Conservation (phyloP, 2,888 invertebrate species). For the Rosalia funebris region DNA sequence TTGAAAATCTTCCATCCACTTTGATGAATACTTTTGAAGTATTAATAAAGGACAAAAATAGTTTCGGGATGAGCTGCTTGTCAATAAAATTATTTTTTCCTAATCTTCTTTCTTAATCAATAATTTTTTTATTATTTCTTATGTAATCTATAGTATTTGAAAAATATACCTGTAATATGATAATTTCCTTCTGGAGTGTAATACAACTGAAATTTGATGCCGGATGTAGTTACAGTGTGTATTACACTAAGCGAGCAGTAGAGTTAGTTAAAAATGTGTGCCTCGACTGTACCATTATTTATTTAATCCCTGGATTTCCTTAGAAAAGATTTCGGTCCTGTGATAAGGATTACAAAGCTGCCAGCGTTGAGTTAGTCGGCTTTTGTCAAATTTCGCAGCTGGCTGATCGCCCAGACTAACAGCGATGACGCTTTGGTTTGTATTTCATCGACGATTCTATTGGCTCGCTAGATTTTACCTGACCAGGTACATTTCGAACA, state of each 20-base stretch:
- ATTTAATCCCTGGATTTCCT: conserved; percentile 4
- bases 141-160: no score
- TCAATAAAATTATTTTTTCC: no score
- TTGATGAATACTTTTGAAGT: no score
- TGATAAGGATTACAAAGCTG: conserved; percentile 23
- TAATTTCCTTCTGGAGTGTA: no score
- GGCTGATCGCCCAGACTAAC: conserved; percentile 8
- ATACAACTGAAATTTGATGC: no score
- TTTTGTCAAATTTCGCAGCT: conserved; percentile 23
- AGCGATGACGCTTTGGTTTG: background rate
- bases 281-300: conserved; percentile 5
- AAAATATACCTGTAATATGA: no score
- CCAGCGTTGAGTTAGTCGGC: conserved; percentile 1
- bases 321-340: conserved; percentile 18
- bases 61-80: no score
- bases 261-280: conserved; percentile 14
- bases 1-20: no score
- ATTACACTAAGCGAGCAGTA: background rate
- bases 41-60: no score
- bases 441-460: conserved; percentile 1
- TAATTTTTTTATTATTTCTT: no score
- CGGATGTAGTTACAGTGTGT: background rate
- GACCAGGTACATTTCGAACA: conserved; percentile 43
- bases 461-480: conserved; percentile 41
- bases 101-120: no score